phyloP scores from a whole-genome alignment of 2,888 invertebrate genomes.

The Eumacrocentrus americanus region DNA sequence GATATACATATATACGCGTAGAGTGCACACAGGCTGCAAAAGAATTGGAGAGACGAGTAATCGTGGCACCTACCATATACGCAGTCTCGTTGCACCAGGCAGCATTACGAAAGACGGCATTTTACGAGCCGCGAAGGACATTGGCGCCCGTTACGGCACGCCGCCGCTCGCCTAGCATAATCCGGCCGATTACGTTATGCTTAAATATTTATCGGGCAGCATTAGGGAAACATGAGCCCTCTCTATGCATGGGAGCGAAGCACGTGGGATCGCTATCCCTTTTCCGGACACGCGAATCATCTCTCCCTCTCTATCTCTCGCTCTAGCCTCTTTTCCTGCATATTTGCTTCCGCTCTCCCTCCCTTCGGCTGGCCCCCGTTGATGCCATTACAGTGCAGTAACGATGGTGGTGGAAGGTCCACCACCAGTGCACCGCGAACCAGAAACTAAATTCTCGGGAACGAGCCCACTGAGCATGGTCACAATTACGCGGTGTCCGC shows the following conservation, averaged over 20 bases:
- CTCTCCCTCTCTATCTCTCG: slow-evolving; percentile 23
- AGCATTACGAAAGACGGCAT: slow-evolving; percentile 55
- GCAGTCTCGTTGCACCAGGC: slow-evolving; percentile 21
- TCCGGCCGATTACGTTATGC: slow-evolving; percentile 58
- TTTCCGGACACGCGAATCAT: slow-evolving; percentile 36
- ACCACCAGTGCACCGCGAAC: slow-evolving; percentile 38
- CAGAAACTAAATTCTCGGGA: slow-evolving; percentile 54
- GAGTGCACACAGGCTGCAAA: not conserved
- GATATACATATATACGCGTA: not conserved
- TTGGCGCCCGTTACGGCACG: slow-evolving; percentile 38
- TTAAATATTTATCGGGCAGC: slow-evolving; percentile 60
- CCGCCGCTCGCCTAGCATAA: slow-evolving; percentile 43
- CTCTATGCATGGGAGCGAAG: slow-evolving; percentile 59
- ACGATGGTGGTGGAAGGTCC: slow-evolving; percentile 16
- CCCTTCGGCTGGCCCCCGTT: not conserved
- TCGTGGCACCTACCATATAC: slow-evolving; percentile 9
- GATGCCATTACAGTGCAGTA: slow-evolving; percentile 17
- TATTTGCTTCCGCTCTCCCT: slow-evolving; percentile 8
- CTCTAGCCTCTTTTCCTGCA: slow-evolving; percentile 9
- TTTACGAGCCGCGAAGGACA: slow-evolving; percentile 47
- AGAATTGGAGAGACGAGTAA: slow-evolving; percentile 5
- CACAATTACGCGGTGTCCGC: slow-evolving; percentile 53
- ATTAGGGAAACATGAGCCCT: slow-evolving; percentile 60
- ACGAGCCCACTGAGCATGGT: slow-evolving; percentile 54
- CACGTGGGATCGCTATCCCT: slow-evolving; percentile 53